Evolutionary conservation across 2,797 vertebrate genomes (phyloP).

Genomic region (Macrochelys suwanniensis): DNA sequence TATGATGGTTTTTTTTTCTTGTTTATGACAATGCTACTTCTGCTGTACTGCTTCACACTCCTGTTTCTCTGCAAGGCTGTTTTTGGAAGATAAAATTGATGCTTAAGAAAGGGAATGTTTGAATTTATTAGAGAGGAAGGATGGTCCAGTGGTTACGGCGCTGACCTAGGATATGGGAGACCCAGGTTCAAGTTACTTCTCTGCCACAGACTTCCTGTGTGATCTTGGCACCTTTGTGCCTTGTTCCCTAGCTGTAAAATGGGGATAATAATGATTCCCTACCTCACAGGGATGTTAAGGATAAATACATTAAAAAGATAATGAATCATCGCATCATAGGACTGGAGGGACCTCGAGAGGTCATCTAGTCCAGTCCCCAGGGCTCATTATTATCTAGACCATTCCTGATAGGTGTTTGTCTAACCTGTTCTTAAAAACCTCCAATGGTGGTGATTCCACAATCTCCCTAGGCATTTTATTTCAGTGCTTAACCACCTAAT

Average conservation of each 20-base stretch:
- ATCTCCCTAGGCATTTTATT: too few relatives aligned
- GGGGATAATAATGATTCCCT: neutral
- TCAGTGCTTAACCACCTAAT: too few relatives aligned
- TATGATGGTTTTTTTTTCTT: slow-evolving; percentile 44
- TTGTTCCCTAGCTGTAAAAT: neutral
- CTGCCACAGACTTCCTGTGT: neutral
- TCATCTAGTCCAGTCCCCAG: too few relatives aligned
- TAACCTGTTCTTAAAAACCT: too few relatives aligned
- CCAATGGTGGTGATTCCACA: too few relatives aligned
- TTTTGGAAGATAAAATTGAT: neutral
- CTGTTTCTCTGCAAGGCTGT: neutral
- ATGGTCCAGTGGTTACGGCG: neutral
- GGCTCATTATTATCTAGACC: too few relatives aligned
- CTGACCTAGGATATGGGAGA: neutral
- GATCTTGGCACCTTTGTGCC: neutral
- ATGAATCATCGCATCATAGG: neutral
- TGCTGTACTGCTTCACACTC: neutral
- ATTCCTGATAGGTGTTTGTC: too few relatives aligned
- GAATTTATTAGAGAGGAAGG: neutral
- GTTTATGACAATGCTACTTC: neutral
- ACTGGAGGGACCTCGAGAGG: too few relatives aligned
- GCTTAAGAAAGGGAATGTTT: neutral
- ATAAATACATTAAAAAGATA: neutral
- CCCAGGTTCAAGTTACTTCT: neutral
- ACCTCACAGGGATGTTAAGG: neutral